Conservation (phyloP, 2,888 invertebrate species). For the Polyommatus icarus region DNA sequence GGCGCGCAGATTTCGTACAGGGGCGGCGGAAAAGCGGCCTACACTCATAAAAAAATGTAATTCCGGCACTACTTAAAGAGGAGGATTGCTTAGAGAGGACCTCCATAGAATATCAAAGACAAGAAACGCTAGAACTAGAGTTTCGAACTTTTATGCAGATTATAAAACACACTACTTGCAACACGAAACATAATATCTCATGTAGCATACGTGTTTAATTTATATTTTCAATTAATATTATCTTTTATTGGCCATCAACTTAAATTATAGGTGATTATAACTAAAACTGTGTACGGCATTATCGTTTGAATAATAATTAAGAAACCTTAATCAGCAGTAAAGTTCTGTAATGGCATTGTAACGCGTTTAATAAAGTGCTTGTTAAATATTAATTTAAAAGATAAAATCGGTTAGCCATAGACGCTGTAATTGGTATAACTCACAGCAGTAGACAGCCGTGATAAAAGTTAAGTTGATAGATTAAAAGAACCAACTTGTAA, state of each 20-base stretch:
- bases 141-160: neutral
- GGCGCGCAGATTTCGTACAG: no score
- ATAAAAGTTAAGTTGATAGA: neutral
- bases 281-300: conserved; percentile 6
- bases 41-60: no score
- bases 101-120: neutral
- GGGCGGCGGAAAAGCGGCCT: no score
- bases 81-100: no score
- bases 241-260: conserved; percentile 25
- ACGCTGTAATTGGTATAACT: neutral
- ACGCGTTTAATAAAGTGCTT: conserved; percentile 2
- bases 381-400: conserved; percentile 9
- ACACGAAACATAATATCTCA: neutral
- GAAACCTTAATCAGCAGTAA: conserved; percentile 7
- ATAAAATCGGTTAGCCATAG: neutral
- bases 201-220: conserved; percentile 9
- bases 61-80: no score
- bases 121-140: neutral
- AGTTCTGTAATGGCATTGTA: neutral
- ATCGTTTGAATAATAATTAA: conserved; percentile 22
- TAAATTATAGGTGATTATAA: conserved; percentile 19
- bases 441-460: neutral
- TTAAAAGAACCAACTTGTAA: neutral
- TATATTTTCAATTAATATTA: conserved; percentile 22
- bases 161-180: neutral